Percentiles rank a stretch among this genome's conserved stretches.
These are phyloP conservation scores for Chamaea fasciata DNA, from an alignment of 2,113 vertebrate species.

Conservation along the genomic window DNA sequence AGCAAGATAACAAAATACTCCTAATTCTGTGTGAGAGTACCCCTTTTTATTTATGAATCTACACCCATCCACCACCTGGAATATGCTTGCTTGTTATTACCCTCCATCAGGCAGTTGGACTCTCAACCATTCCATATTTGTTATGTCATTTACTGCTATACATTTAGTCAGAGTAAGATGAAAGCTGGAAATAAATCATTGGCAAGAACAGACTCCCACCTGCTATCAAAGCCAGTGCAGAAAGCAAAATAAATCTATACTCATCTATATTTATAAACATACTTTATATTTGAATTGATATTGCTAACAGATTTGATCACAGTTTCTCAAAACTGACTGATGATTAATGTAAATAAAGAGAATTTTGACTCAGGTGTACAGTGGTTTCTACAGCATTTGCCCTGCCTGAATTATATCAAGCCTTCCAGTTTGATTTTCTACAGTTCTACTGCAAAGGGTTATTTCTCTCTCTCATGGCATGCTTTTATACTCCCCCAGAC, in stretches of 20 bases:
- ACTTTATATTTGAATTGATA: background rate
- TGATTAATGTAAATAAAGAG: background rate
- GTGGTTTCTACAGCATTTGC: background rate
- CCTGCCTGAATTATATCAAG: background rate
- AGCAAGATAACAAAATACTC: background rate
- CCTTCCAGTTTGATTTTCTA: background rate
- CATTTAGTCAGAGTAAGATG: background rate
- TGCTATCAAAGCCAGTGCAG: background rate
- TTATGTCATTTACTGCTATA: background rate
- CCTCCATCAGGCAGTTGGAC: background rate
- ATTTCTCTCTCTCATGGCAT: background rate
- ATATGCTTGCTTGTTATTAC: background rate
- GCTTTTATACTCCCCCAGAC: background rate
- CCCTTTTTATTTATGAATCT: background rate
- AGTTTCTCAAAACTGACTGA: background rate
- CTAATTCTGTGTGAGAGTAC: background rate
- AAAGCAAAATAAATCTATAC: background rate
- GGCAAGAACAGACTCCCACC: background rate
- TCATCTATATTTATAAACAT: background rate
- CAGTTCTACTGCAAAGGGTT: background rate
- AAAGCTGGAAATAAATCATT: background rate
- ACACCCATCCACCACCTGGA: background rate
- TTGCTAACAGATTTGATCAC: background rate
- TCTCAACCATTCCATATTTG: background rate
- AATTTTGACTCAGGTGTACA: background rate